phyloP scores from a whole-genome alignment of 2,797 vertebrate species.

The Myotis pilosus region DNA sequence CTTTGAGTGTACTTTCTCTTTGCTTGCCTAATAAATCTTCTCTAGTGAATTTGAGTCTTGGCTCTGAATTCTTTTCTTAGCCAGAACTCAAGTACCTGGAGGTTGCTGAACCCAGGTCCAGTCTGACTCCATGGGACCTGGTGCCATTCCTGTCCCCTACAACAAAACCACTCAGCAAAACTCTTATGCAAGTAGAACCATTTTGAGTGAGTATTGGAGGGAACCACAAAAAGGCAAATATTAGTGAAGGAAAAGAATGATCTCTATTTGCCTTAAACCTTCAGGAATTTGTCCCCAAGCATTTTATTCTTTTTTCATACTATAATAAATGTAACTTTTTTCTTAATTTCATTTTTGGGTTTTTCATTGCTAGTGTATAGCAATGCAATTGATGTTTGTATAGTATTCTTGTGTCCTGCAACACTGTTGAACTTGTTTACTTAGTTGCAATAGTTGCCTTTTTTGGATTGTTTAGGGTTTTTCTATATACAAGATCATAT shows the following conservation, averaged over 20 bases:
- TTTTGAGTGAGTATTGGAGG: neutral
- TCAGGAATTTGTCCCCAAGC: neutral
- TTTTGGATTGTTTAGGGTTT: conserved; percentile 7
- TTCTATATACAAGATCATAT: neutral
- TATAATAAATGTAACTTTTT: neutral
- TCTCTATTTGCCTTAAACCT: neutral
- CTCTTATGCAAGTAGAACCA: neutral
- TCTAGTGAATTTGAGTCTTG: too few species aligned
- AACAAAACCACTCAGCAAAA: neutral
- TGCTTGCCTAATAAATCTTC: too few species aligned
- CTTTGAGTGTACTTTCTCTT: too few species aligned
- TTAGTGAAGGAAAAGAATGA: conserved; percentile 28
- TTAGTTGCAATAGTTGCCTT: neutral
- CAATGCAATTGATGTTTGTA: conserved; percentile 19
- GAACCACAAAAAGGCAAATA: neutral
- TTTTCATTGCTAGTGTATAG: neutral
- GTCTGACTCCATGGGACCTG: too few species aligned
- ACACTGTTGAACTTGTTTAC: neutral
- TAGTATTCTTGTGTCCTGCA: neutral
- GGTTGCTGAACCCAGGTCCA: too few species aligned
- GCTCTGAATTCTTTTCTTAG: too few species aligned
- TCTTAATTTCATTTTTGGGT: neutral
- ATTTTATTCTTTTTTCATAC: conserved; percentile 37
- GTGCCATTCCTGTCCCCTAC: too few species aligned
- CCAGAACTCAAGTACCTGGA: too few species aligned